Evolutionary conservation across 1,140 invertebrate genomes (phyloP), one percentile per base, ranked within the genome.

Genomic region (Harpegnathos saltator): DNA sequence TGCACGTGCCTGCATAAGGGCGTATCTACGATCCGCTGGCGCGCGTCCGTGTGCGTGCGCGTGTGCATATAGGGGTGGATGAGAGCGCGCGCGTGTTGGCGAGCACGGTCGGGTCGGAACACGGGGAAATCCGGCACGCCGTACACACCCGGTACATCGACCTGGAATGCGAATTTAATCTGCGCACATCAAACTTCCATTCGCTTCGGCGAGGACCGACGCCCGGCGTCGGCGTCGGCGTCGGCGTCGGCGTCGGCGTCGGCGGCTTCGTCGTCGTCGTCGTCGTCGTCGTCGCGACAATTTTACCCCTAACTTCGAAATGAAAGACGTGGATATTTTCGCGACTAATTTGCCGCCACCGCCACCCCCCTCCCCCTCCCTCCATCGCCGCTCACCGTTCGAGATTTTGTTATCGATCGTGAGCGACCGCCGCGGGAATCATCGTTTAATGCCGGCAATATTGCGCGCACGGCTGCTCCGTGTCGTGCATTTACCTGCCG

Each of bases 121-220:
- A 26, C n/a, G 58, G 12, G 29, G 44, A 52, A 80, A 65, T 68
- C 56, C 44, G 26, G 38, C 63, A 80, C 48, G 50, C 61, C 15
- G 58, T 81, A 81, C 48, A 84, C 82, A 84, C 82, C 62, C 58
- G 82, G 82, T 85, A 65, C 78, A 73, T 82, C 33, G 69, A 85
- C 48, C 56, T 17, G 63, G 78, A 83, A 85, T 78, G 68, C 62
- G 78, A 84, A 85, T 85, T 85, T 85, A 82, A 85, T 82, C 61
- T 66, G 54, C 52, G 62, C 33, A 58, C 68, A 73, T 82, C 68
- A 83, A 82, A 85, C 68, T 82, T 85, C 69, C 83, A 85, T 85
- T 85, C 78, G 59, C 58, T 71, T 50, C 14, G 24, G 73, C 15
- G 15, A 38, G 61, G 61, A 29, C 59, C 59, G 50, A 12, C 66